Percentiles rank a stretch among this genome's conserved stretches.
Conservation (phyloP, 2,888 invertebrate species). For the Phrixothrix hirtus region DNA sequence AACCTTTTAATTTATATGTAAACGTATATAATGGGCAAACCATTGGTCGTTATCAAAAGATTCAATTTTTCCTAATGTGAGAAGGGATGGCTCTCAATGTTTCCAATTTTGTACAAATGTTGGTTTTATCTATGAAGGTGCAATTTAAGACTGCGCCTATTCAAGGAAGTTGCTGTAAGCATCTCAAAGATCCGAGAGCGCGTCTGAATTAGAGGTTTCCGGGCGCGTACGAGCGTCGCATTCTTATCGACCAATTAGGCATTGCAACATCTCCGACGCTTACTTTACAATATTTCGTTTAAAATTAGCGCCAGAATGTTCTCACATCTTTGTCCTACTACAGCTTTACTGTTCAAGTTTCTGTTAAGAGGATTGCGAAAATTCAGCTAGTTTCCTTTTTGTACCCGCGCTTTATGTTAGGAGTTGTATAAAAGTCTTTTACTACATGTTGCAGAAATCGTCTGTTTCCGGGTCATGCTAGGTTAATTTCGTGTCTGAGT, state of each 20-base stretch:
- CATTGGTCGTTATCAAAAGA: not conserved
- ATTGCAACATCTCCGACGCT: conserved; percentile 47
- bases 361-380: no score
- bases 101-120: conserved; percentile 33
- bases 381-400: conserved; percentile 1
- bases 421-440: conserved; percentile 12
- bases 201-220: conserved; percentile 45
- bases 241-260: conserved; percentile 53
- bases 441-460: conserved; percentile 19
- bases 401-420: not conserved
- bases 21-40: not conserved
- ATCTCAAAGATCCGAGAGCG: conserved; percentile 28
- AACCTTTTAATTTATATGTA: not conserved
- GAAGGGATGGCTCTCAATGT: conserved; percentile 23
- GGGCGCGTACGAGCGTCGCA: conserved; percentile 47
- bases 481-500: conserved; percentile 8
- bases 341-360: not conserved
- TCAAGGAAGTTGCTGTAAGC: conserved; percentile 18
- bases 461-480: conserved; percentile 19
- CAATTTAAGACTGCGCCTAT: conserved; percentile 26
- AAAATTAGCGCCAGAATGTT: conserved; percentile 4
- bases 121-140: conserved; percentile 19
- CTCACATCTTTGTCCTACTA: conserved; percentile 2
- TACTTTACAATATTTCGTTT: conserved; percentile 31
- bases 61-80: conserved; percentile 28